These are phyloP conservation scores for Rostratula benghalensis DNA, from an alignment of 2,113 vertebrate species.

Conservation along the genomic window DNA sequence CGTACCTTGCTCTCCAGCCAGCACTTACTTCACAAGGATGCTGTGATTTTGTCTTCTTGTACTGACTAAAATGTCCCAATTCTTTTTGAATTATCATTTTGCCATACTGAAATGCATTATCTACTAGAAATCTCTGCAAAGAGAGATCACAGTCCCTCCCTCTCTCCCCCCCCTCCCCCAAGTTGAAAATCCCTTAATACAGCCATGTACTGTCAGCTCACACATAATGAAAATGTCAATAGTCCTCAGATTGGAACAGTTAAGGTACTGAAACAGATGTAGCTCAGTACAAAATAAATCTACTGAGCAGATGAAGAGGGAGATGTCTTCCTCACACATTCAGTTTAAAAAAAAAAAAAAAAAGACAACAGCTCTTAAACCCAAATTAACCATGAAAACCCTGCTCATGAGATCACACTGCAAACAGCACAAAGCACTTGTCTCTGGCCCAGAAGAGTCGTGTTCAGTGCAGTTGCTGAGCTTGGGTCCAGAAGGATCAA, in stretches of 20 bases:
- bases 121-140: slow-evolving; percentile 1
- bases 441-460: background rate
- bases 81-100: background rate
- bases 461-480: accelerated
- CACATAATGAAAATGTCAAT: slow-evolving; percentile 56
- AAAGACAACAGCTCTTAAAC: background rate
- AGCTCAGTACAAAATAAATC: slow-evolving; percentile 16
- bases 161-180: background rate
- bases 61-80: background rate
- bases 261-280: slow-evolving; percentile 29
- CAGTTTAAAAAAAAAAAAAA: background rate
- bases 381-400: background rate
- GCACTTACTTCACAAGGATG: background rate
- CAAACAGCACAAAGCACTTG: accelerated
- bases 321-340: background rate
- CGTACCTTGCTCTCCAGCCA: slow-evolving; percentile 7
- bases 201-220: slow-evolving; percentile 20
- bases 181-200: slow-evolving; percentile 17
- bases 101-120: background rate
- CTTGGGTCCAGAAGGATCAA: background rate
- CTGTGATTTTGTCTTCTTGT: slow-evolving; percentile 28
- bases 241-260: slow-evolving; percentile 27
- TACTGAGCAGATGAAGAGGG: background rate
- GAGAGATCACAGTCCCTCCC: background rate
- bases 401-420: background rate